Evolutionary conservation across 2,888 invertebrate genomes (phyloP).

Genomic region (Spatulosminthurus flaviceps): DNA sequence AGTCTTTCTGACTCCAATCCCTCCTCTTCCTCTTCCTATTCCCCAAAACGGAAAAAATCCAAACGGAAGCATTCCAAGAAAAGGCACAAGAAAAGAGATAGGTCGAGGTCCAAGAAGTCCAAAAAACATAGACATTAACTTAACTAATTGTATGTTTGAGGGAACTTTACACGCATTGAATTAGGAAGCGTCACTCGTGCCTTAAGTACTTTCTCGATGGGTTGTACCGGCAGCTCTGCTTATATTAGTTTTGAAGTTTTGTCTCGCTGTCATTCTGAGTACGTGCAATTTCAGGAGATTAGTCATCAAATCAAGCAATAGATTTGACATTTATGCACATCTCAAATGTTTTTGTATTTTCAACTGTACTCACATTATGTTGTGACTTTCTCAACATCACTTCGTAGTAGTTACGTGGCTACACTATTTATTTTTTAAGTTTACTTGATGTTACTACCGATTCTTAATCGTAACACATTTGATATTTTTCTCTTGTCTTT

Average conservation of each 20-base stretch:
- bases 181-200: neutral
- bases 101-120: constrained; percentile 42
- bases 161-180: neutral
- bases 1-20: constrained; percentile 20
- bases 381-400: no score
- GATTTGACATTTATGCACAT: no score
- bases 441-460: no score
- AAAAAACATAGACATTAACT: constrained; percentile 30
- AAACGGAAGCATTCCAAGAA: constrained; percentile 58
- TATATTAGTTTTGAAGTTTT: no score
- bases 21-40: constrained; percentile 41
- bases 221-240: no score
- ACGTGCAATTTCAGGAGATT: neutral
- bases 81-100: constrained; percentile 42
- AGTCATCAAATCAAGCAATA: no score
- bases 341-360: no score
- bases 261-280: neutral
- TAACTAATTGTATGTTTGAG: neutral
- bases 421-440: no score
- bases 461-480: no score
- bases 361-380: no score
- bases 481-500: no score
- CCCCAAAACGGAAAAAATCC: constrained; percentile 53
- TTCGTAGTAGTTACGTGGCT: no score
- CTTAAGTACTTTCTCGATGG: neutral